Conservation (phyloP, 2,888 invertebrate genomes). For the Drosophila diplacantha region DNA sequence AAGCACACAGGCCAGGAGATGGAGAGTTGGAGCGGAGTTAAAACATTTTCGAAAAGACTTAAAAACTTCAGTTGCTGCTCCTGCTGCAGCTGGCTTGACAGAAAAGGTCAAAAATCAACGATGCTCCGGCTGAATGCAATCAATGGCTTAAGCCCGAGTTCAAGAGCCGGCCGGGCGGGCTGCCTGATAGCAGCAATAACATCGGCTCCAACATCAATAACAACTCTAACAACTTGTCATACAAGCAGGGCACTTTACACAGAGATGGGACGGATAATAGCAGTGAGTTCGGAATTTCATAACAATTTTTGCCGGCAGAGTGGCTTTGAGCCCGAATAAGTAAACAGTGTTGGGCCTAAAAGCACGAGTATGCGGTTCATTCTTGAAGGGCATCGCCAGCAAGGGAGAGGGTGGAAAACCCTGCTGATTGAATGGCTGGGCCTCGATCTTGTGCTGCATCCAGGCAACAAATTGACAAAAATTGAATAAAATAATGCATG, state of each 20-base stretch:
- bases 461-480: constrained; percentile 64
- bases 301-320: constrained; percentile 48
- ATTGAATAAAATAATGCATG: constrained; percentile 61
- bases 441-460: constrained; percentile 33
- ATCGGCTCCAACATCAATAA: constrained; percentile 46
- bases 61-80: constrained; percentile 46
- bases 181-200: constrained; percentile 22
- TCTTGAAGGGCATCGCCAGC: not conserved
- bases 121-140: constrained; percentile 59
- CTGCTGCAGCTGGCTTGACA: constrained; percentile 5
- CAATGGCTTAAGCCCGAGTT: constrained; percentile 64
- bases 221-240: constrained; percentile 68
- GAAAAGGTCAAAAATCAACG: constrained; percentile 52
- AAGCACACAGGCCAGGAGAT: not conserved
- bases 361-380: constrained; percentile 27
- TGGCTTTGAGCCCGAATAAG: constrained; percentile 20
- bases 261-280: constrained; percentile 17
- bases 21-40: constrained; percentile 21
- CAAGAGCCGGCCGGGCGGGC: constrained; percentile 6
- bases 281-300: constrained; percentile 53
- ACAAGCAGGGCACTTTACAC: constrained; percentile 54
- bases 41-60: constrained; percentile 61
- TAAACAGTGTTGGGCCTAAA: constrained; percentile 40
- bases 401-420: constrained; percentile 1
- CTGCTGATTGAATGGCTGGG: constrained; percentile 18